Evolutionary conservation across 2,888 invertebrate species (phyloP), one percentile per base, ranked within the genome.

Genomic region (Drepanosiphum platanoidis): DNA sequence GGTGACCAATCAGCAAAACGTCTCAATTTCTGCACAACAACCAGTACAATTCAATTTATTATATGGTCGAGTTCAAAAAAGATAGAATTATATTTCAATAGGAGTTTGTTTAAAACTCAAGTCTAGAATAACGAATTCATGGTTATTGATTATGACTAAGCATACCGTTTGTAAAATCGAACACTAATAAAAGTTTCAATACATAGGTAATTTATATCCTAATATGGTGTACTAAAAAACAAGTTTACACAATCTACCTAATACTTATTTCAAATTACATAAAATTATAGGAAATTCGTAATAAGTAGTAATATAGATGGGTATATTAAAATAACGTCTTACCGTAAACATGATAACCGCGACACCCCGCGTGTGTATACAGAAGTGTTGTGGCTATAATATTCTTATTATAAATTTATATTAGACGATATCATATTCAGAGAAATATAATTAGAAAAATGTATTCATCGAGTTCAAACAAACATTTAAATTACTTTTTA

Each of bases 1-100:
- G 91, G 91, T 80, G 94, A 93, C 94, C 94, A 94, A 89, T 94
- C 94, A 72, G 94, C 94, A 89, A 94, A 94, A 90, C 94, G 94
- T 86, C 94, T 92, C 88, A 94, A 90, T 87, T 90, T 89, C 91
- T 91, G 88, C 18, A 87, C 87, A n/a, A 27, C n/a, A 61, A 61
- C 22, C n/a, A 61, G 18, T 84, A 79, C 18, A 58, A 86, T 77
- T 61, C 1, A 22, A 2, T 58, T 13, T 64, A 64, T 11, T 18
- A 5, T 61, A 52, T 61, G 7, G n/a, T n/a, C n/a, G n/a, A n/a
- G n/a, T n/a, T 7, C 9, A 64, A 64, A 27, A 64, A 27, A 64
- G n/a, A 9, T n/a, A 27, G 11, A 61, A 13, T 11, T 9, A 13
- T 27, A 64, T 30, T 30, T 27, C 0, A 8, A 27, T 9, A 13